Base-by-base conservation (phyloP, 2,797 vertebrate species). In the Pempheris klunzingeri region DNA sequence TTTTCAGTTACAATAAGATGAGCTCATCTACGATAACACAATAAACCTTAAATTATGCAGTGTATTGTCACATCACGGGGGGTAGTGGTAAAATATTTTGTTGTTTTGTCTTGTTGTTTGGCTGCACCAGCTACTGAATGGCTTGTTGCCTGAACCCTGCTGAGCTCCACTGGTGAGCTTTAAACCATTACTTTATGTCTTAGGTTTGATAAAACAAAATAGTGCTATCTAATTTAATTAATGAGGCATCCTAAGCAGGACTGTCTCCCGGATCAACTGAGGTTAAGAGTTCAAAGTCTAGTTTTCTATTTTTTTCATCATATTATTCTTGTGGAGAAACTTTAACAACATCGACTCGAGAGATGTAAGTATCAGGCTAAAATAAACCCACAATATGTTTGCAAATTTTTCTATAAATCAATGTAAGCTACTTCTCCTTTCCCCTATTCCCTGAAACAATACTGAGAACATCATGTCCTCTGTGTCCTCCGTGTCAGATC, bases 401-500 rank as follows among this genome's bases (percentile, higher is more conserved):
- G n/a, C n/a, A n/a, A 5, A 54, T 24, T 7, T 63, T 46, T 62
- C 7, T 61, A 28, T n/a, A 11, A 17, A 39, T 49, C 17, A 55
- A 46, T 28, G 49, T 5, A 24, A 49, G 5, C 17, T 17, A 26
- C 6, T 60, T 0, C 4, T 30, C 10, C 38, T 59, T 38, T 24
- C n/a, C 26, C 34, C 54, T 36, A 58, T 69, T 17, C 22, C 34
- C 24, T 17, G 8, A 41, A 74, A 34, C 32, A 43, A 20, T 2
- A 64, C 44, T 41, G 6, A 71, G 38, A 62, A 44, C 36, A 52
- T 58, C 41, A 15, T 49, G 55, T 63, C 32, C n/a, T 14, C 9
- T 24, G 3, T 44, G 46, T 47, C 2, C 53, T 62, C 55, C 30
- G 26, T 49, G 2, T 9, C 28, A 12, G 44, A 30, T 38, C 38